Evolutionary conservation across 1,140 invertebrate species (phyloP).

Genomic region (Panonychus citri): DNA sequence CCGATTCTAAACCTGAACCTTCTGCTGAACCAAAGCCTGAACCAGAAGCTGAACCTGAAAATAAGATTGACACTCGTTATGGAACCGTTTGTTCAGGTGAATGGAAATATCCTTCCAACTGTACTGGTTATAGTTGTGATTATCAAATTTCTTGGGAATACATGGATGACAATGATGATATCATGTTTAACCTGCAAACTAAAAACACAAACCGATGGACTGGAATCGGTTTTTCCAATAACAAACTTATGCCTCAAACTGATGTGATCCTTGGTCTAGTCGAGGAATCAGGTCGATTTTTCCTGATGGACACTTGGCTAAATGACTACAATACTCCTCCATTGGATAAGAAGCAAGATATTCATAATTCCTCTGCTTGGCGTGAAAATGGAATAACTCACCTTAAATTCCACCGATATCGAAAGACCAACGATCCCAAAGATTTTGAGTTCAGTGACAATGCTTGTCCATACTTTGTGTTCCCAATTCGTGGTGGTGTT

Average conservation of each 20-base stretch:
- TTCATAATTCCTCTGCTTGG: conserved; percentile 40
- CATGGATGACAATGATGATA: conserved; percentile 42
- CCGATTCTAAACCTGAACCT: neutral
- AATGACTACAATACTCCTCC: conserved; percentile 30
- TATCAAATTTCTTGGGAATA: conserved; percentile 67
- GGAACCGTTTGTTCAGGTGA: conserved; percentile 14
- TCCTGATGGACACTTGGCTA: conserved; percentile 70
- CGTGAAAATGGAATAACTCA: conserved; percentile 50
- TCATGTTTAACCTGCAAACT: conserved; percentile 65
- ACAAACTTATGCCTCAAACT: conserved; percentile 58
- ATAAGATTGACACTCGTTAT: neutral
- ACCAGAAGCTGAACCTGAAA: neutral
- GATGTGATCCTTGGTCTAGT: conserved; percentile 70
- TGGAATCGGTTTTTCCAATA: conserved; percentile 70
- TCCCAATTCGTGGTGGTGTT: conserved; percentile 48
- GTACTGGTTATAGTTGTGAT: conserved; percentile 44
- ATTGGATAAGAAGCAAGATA: conserved; percentile 46
- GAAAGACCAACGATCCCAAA: conserved; percentile 42
- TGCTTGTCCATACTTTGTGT: conserved; percentile 64
- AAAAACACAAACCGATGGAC: conserved; percentile 63
- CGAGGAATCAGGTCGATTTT: conserved; percentile 41
- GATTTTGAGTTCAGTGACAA: conserved; percentile 60
- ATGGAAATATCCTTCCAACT: conserved; percentile 49
- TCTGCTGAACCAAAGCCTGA: neutral
- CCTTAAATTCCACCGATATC: conserved; percentile 50